Base-by-base conservation (phyloP, 2,888 invertebrate genomes). In the Xestia ashworthii region DNA sequence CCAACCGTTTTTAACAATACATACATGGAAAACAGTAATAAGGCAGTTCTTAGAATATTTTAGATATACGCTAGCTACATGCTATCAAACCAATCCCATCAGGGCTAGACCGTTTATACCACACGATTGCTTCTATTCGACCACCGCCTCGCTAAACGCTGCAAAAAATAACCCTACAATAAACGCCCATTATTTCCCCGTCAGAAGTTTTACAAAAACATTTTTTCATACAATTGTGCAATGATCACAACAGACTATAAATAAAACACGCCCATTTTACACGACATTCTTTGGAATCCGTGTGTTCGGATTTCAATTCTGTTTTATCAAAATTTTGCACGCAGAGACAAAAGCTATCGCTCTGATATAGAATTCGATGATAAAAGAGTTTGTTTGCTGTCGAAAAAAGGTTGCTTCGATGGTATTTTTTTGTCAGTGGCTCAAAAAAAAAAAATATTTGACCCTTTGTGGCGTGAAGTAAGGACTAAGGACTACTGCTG, bases 241-340 rank as follows among this genome's bases (percentile, higher is more conserved):
- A 91, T 91, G 91, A 94, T 95, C 95, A 95, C 91, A 95, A 94
- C 94, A 93, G 90, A 90, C 91, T 90, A 94, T 95, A 95, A 95
- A 95, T 95, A 94, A 93, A 92, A 92, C 93, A 94, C 95, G 94
- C 95, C 95, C 89, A 93, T 90, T 94, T 93, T 91, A 78, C 77
- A 84, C 68, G 70, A 80, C 60, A 84, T 85, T 88, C 86, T 85
- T 64, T 72, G 82, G 66, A 66, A 62, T 82, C 83, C 70, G 79
- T 70, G 53, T 82, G 78, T 81, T 80, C 71, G 84, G 66, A 85
- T 88, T 89, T 87, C 77, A 87, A 87, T 88, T 88, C 80, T 77
- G 76, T 84, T 85, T 83, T 88, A 90, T 88, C 81, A 86, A 89
- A 84, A 86, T 81, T 85, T 76, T 82, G 78, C 79, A 84, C 80